Evolutionary conservation across 2,797 vertebrate genomes (phyloP).

Genomic region (Neosilurus mollespiculum): DNA sequence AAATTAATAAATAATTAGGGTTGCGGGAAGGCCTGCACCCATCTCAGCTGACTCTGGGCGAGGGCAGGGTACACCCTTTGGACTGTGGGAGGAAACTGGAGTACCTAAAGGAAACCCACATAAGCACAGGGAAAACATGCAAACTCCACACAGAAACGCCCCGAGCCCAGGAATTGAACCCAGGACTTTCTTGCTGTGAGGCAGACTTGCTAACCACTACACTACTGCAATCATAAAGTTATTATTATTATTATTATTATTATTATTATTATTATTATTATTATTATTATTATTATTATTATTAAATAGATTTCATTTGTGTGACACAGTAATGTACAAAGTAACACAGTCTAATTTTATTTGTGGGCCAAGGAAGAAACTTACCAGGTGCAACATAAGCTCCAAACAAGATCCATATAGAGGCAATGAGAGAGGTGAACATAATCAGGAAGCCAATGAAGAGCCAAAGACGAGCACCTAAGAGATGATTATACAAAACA

Average conservation of each 20-base stretch:
- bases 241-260: not conserved
- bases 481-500: not conserved
- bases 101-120: no score
- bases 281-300: not conserved
- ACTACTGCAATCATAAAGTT: no score
- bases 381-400: conserved; percentile 86
- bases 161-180: no score
- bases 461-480: conserved; percentile 86
- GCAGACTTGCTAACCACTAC: no score
- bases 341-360: not conserved
- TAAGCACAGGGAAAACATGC: no score
- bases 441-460: conserved; percentile 92
- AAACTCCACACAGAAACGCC: no score
- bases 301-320: not conserved
- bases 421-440: conserved; percentile 88
- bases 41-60: no score
- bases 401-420: conserved; percentile 89
- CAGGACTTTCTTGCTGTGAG: no score
- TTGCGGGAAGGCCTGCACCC: no score
- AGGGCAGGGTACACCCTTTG: no score
- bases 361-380: conserved; percentile 51
- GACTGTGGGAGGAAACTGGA: no score
- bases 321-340: not conserved
- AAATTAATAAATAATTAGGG: no score
- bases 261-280: not conserved